Percentiles rank a stretch among this genome's conserved stretches.
Conservation (phyloP, 2,888 invertebrate genomes). For the Drosophila stalkeri region DNA sequence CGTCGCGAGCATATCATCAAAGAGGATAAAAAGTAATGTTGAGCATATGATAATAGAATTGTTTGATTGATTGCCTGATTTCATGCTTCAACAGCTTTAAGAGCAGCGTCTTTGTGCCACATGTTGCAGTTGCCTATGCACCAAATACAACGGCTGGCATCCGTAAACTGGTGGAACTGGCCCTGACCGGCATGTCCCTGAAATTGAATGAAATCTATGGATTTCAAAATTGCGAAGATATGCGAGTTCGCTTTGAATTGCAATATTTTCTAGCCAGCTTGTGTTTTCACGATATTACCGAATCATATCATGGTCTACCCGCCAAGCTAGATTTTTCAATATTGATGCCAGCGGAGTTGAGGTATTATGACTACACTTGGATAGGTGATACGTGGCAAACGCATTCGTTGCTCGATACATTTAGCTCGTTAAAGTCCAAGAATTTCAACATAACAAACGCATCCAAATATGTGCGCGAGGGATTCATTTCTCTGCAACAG, state of each 20-base stretch:
- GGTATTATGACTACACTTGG: slow-evolving; percentile 47
- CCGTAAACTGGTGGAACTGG: slow-evolving; percentile 28
- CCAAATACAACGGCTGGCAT: slow-evolving; percentile 46
- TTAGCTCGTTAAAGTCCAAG: neutral
- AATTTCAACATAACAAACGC: slow-evolving; percentile 86
- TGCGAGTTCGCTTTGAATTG: slow-evolving; percentile 29
- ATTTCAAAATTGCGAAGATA: slow-evolving; percentile 36
- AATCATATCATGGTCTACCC: slow-evolving; percentile 39
- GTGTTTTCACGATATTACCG: slow-evolving; percentile 48
- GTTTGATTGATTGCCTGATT: neutral
- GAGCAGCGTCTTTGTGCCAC: slow-evolving; percentile 57
- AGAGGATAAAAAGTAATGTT: slow-evolving; percentile 26
- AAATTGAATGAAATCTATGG: neutral
- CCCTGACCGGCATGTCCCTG: slow-evolving; percentile 22
- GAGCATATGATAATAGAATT: neutral
- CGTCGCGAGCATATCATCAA: slow-evolving; percentile 18
- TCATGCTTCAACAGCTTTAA: slow-evolving; percentile 36
- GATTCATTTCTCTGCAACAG: slow-evolving; percentile 88
- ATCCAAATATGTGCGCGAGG: slow-evolving; percentile 87
- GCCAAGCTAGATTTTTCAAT: slow-evolving; percentile 38
- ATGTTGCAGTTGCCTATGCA: slow-evolving; percentile 48
- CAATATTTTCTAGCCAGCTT: slow-evolving; percentile 52
- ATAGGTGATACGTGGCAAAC: slow-evolving; percentile 53
- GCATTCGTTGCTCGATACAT: slow-evolving; percentile 76
- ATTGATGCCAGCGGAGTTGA: slow-evolving; percentile 57